These are phyloP conservation scores for Oryzias dopingdopingensis DNA, from an alignment of 2,797 vertebrate species.

Conservation along the genomic window DNA sequence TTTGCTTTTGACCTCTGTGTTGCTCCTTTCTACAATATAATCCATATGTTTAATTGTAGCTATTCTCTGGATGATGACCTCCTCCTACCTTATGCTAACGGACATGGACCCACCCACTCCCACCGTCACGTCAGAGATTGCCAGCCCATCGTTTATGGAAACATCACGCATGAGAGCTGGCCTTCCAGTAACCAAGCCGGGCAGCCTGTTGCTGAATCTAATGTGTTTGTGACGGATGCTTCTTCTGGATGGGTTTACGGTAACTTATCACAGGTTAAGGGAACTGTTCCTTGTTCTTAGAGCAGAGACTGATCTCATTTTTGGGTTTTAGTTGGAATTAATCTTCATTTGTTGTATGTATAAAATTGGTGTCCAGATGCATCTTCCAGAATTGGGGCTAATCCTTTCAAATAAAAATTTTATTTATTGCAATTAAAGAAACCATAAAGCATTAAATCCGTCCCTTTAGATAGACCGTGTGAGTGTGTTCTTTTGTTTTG, in stretches of 20 bases:
- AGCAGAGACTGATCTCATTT: neutral
- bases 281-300: neutral
- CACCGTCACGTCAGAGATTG: constrained; percentile 82
- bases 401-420: too few relatives aligned
- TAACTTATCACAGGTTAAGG: constrained; percentile 26
- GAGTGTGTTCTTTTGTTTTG: neutral
- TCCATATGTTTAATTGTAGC: constrained; percentile 58
- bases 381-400: too few relatives aligned
- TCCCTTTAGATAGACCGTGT: too few relatives aligned
- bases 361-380: too few relatives aligned
- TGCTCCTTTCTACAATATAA: too few relatives aligned
- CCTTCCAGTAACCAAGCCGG: constrained; percentile 49
- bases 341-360: neutral
- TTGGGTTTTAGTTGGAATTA: neutral
- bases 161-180: constrained; percentile 80
- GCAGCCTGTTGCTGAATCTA: constrained; percentile 62
- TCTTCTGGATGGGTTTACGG: constrained; percentile 62
- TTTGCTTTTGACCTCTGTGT: too few relatives aligned
- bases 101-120: constrained; percentile 74
- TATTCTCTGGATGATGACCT: constrained; percentile 72
- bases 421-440: too few relatives aligned
- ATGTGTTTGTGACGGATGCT: constrained; percentile 77
- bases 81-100: constrained; percentile 78
- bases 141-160: constrained; percentile 72
- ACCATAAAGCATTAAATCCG: too few relatives aligned